A percentile compares a stretch with the other conserved stretches of the same genome.
Conservation (phyloP, 2,888 invertebrate species). For the Pseudococcus jackbeardsleyi region DNA sequence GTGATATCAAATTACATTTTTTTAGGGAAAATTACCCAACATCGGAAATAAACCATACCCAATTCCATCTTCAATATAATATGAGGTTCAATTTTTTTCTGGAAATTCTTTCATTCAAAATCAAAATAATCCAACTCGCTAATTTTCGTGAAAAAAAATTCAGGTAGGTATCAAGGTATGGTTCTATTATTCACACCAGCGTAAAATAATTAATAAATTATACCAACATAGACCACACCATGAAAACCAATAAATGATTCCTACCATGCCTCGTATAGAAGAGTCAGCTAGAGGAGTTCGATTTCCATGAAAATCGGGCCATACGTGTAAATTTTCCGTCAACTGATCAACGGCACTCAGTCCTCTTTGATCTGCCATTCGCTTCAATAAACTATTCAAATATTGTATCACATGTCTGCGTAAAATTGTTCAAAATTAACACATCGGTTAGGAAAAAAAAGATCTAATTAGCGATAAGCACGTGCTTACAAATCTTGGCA, state of each 20-base stretch:
- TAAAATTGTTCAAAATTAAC: not conserved
- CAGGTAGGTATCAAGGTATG: too few relatives aligned
- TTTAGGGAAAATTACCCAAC: too few relatives aligned
- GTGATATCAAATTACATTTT: too few relatives aligned
- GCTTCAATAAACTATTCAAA: conserved; percentile 76
- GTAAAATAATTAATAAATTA: not conserved
- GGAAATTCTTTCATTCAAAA: too few relatives aligned
- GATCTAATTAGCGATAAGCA: not conserved
- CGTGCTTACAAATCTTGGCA: not conserved
- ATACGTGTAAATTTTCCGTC: conserved; percentile 86
- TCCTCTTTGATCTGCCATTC: conserved; percentile 74
- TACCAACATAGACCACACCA: not conserved
- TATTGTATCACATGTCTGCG: conserved; percentile 79
- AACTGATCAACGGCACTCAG: conserved; percentile 76
- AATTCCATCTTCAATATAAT: too few relatives aligned
- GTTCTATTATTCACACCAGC: too few relatives aligned
- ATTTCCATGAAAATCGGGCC: conserved; percentile 98
- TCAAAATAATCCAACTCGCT: too few relatives aligned
- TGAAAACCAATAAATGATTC: not conserved
- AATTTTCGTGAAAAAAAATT: too few relatives aligned
- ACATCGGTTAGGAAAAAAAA: not conserved
- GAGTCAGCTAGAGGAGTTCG: conserved; percentile 93
- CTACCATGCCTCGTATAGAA: conserved; percentile 84
- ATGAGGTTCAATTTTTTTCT: too few relatives aligned
- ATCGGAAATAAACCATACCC: too few relatives aligned